These are phyloP conservation scores for Ceratosolen solmsi DNA, from an alignment of 1,140 invertebrate species.

Conservation along the genomic window DNA sequence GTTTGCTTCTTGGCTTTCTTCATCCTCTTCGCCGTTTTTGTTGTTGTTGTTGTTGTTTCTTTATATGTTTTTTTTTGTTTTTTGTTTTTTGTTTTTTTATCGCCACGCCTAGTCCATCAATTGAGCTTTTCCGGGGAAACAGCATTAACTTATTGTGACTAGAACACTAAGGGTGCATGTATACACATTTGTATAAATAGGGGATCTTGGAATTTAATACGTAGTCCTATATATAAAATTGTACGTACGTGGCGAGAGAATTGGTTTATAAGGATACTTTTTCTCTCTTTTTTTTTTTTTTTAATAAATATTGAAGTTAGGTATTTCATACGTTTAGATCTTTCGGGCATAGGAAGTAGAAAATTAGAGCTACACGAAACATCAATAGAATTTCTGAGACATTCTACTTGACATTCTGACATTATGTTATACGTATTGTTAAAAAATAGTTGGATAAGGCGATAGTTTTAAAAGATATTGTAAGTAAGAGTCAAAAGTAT, in stretches of 20 bases:
- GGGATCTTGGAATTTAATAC: too few relatives aligned
- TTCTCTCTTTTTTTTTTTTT: not conserved
- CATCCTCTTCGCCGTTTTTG: too few relatives aligned
- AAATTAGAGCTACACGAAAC: not conserved
- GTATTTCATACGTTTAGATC: not conserved
- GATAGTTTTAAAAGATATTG: too few relatives aligned
- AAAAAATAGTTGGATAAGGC: too few relatives aligned
- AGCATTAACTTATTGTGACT: constrained; percentile 10
- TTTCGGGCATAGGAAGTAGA: not conserved
- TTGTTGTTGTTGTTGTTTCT: too few relatives aligned
- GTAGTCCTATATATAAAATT: not conserved
- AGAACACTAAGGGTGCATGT: not conserved
- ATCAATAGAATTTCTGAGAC: not conserved
- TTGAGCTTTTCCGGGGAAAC: not conserved
- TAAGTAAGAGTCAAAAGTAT: too few relatives aligned
- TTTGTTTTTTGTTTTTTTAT: too few relatives aligned
- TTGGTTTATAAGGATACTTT: not conserved
- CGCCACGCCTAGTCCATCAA: not conserved
- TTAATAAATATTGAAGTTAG: not conserved
- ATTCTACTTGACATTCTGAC: not conserved
- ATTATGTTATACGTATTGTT: too few relatives aligned
- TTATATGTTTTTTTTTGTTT: too few relatives aligned
- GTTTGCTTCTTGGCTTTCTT: not conserved
- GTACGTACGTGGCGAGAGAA: too few relatives aligned
- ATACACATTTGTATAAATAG: not conserved